Percentiles rank a stretch among this genome's conserved stretches.
Conservation (phyloP, 2,113 vertebrate species). For the Bostrychus sinensis region DNA sequence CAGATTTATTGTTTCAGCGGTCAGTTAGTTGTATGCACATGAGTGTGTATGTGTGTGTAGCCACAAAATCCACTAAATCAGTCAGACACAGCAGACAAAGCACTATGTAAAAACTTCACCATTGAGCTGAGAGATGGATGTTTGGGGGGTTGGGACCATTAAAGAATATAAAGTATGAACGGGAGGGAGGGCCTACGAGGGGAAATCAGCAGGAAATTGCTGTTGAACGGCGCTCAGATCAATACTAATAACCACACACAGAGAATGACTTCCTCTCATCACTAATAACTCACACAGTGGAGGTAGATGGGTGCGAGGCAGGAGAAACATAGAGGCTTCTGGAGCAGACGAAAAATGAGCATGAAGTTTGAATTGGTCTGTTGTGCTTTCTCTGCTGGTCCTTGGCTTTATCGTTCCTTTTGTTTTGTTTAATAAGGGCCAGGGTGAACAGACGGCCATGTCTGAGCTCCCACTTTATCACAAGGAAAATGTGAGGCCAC, state of each 20-base stretch:
- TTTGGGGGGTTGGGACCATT: constrained; percentile 36
- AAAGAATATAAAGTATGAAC: constrained; percentile 62
- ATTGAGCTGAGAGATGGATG: constrained; percentile 50
- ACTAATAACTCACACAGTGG: constrained; percentile 62
- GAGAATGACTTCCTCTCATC: constrained; percentile 74
- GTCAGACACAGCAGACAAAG: constrained; percentile 55
- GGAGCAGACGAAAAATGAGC: constrained; percentile 43
- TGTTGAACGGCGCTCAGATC: constrained; percentile 65
- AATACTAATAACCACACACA: constrained; percentile 76
- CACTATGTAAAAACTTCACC: constrained; percentile 51
- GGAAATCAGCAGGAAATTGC: constrained; percentile 70
- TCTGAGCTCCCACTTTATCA: constrained; percentile 67
- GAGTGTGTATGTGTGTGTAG: constrained; percentile 24
- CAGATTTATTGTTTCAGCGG: constrained; percentile 54
- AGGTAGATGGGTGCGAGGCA: constrained; percentile 26
- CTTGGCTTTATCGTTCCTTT: constrained; percentile 29
- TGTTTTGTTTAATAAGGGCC: constrained; percentile 57
- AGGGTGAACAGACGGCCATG: constrained; percentile 52
- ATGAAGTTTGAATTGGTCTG: constrained; percentile 34
- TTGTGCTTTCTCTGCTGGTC: constrained; percentile 38
- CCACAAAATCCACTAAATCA: constrained; percentile 65
- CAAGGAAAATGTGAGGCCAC: constrained; percentile 51
- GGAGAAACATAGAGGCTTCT: constrained; percentile 25
- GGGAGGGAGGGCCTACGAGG: constrained; percentile 42
- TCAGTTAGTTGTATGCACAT: constrained; percentile 37